Conservation (phyloP, 1,140 invertebrate genomes). For the Reticulitermes speratus region DNA sequence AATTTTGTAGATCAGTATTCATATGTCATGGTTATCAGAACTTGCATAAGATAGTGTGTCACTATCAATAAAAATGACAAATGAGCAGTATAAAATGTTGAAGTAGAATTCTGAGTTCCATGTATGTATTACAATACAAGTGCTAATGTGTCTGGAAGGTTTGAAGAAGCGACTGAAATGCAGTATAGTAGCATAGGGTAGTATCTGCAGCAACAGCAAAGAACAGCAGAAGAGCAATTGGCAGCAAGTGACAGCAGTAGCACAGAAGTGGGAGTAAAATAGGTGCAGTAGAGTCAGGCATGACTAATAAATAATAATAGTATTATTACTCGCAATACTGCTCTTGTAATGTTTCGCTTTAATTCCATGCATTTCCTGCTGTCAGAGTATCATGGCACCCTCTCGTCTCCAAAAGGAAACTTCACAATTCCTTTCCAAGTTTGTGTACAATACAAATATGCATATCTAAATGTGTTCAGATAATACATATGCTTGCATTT, state of each 20-base stretch:
- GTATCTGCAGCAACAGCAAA: neutral
- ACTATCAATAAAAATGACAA: too few species aligned
- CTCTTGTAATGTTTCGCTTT: neutral
- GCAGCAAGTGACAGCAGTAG: neutral
- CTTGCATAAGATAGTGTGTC: neutral
- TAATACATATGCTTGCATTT: neutral
- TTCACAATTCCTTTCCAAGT: neutral
- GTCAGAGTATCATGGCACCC: neutral
- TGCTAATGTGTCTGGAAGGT: neutral
- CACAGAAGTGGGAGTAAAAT: neutral
- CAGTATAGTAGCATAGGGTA: neutral
- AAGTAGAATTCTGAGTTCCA: neutral
- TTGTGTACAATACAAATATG: neutral
- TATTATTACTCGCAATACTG: neutral
- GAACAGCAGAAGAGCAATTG: neutral
- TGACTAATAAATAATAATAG: neutral
- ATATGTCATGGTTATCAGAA: conserved; percentile 16
- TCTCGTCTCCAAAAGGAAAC: neutral
- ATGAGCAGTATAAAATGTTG: too few species aligned
- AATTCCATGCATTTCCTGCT: neutral
- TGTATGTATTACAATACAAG: neutral
- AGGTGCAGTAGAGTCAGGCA: neutral
- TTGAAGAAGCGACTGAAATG: neutral
- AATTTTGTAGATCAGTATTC: neutral
- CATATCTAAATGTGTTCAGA: neutral